Conservation (phyloP, 2,797 vertebrate genomes). For the Phrynocephalus forsythii region DNA sequence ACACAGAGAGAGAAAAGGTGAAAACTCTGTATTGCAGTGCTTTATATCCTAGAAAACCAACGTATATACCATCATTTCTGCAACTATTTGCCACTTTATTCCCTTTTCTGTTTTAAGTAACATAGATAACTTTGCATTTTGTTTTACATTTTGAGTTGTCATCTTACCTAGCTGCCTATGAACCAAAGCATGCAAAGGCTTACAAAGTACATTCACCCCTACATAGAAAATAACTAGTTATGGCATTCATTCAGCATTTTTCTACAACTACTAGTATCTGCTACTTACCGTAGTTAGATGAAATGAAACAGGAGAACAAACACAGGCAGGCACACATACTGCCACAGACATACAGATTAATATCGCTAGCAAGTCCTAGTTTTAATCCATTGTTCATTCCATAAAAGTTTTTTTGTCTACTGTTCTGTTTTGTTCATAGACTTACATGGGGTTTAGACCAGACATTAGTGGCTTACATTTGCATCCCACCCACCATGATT, state of each 20-base stretch:
- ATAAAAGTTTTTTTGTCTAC: not conserved
- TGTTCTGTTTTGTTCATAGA: not conserved
- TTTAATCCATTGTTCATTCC: too few relatives aligned
- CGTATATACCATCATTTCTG: slow-evolving; percentile 34
- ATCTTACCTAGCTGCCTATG: slow-evolving; percentile 39
- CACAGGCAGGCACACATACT: too few relatives aligned
- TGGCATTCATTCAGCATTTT: slow-evolving; percentile 56
- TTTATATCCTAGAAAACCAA: slow-evolving; percentile 38
- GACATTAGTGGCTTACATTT: not conserved
- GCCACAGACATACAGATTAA: too few relatives aligned
- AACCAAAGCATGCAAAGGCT: slow-evolving; percentile 38
- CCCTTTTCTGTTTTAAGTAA: slow-evolving; percentile 49
- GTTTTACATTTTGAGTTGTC: slow-evolving; percentile 55
- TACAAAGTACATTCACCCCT: slow-evolving; percentile 47
- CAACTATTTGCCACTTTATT: slow-evolving; percentile 65
- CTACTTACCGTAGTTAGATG: slow-evolving; percentile 22
- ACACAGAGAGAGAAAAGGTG: not conserved
- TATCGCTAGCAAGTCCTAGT: too few relatives aligned
- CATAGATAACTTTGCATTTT: slow-evolving; percentile 61
- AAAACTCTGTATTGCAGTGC: not conserved
- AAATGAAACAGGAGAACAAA: slow-evolving; percentile 13
- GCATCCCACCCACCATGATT: not conserved
- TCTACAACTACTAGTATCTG: slow-evolving; percentile 41
- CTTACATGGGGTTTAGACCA: not conserved
- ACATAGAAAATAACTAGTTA: slow-evolving; percentile 20